Evolutionary conservation across 2,888 invertebrate species (phyloP).

Genomic region (Luperina nickerlii): DNA sequence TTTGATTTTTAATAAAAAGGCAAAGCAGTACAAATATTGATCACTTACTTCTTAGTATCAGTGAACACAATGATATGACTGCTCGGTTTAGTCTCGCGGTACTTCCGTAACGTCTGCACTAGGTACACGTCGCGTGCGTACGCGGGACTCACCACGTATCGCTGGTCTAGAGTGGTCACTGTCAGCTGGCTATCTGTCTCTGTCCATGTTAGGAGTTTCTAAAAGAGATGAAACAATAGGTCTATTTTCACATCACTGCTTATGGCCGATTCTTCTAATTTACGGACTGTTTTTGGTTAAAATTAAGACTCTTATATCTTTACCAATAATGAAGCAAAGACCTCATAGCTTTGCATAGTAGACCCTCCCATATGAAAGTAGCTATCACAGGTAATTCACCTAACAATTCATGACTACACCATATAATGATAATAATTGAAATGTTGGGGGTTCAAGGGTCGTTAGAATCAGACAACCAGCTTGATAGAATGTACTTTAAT

Average conservation of each 20-base stretch:
- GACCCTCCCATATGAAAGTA: too few relatives aligned
- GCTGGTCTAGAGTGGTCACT: slow-evolving; percentile 96
- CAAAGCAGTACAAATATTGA: background rate
- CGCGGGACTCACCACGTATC: slow-evolving; percentile 97
- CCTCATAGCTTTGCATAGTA: too few relatives aligned
- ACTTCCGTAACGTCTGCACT: slow-evolving; percentile 95
- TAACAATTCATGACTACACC: too few relatives aligned
- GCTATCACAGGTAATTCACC: too few relatives aligned
- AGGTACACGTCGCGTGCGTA: slow-evolving; percentile 98
- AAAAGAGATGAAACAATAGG: slow-evolving; percentile 27
- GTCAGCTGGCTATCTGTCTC: slow-evolving; percentile 94
- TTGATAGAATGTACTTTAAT: too few relatives aligned
- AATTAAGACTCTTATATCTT: too few relatives aligned
- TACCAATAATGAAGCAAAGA: too few relatives aligned
- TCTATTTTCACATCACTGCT: background rate
- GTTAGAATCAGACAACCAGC: too few relatives aligned
- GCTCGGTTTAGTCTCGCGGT: slow-evolving; percentile 92
- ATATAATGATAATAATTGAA: too few relatives aligned
- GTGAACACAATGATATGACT: slow-evolving; percentile 98
- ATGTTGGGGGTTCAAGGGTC: too few relatives aligned
- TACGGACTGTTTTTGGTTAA: too few relatives aligned
- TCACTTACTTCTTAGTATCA: slow-evolving; percentile 96
- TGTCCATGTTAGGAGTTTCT: slow-evolving; percentile 91
- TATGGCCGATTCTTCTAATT: background rate
- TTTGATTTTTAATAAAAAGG: background rate